phyloP scores from a whole-genome alignment of 2,888 invertebrate genomes.

The Monopis laevigella region DNA sequence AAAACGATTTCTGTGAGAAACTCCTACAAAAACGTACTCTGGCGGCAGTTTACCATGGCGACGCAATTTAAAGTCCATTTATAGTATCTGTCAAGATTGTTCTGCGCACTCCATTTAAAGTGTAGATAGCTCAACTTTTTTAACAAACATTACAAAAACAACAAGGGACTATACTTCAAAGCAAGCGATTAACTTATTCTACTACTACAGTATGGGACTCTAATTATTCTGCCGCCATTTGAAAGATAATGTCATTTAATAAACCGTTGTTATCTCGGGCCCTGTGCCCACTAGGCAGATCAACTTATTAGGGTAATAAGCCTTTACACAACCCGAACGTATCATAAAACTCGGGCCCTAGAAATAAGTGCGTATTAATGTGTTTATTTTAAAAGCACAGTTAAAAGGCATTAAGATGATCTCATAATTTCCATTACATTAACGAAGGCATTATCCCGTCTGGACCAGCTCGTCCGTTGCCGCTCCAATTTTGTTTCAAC shows the following conservation, averaged over 20 bases:
- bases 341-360: slow-evolving; percentile 27
- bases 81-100: neutral
- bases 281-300: no score
- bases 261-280: no score
- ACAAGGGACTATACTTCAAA: no score
- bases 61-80: neutral
- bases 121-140: no score
- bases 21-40: slow-evolving; percentile 1
- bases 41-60: slow-evolving; percentile 3
- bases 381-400: slow-evolving; percentile 60
- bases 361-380: slow-evolving; percentile 35
- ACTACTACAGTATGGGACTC: no score
- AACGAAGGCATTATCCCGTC: slow-evolving; percentile 52
- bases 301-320: no score
- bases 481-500: slow-evolving; percentile 48
- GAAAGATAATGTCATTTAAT: no score
- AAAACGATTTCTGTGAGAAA: slow-evolving; percentile 7
- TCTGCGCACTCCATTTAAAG: no score
- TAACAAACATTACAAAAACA: no score
- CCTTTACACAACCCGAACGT: neutral
- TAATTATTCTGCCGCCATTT: no score
- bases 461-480: slow-evolving; percentile 30
- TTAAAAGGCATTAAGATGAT: slow-evolving; percentile 51
- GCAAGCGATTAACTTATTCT: no score
- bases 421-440: slow-evolving; percentile 57